Base-by-base conservation (phyloP, 2,888 invertebrate species). In the Sepioteuthis lessoniana region DNA sequence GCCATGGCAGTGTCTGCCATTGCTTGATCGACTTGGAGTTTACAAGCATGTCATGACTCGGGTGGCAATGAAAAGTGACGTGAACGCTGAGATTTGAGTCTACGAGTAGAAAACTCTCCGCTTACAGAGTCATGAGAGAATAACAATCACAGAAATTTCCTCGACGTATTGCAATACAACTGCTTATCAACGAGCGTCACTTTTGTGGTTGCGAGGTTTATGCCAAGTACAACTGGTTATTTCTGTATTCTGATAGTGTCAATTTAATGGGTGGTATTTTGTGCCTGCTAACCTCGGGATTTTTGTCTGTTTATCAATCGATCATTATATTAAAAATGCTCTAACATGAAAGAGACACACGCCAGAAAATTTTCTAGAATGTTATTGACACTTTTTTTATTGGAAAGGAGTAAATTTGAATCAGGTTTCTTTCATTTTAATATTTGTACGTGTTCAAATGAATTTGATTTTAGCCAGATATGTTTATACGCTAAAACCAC, bases 31-130 rank as follows among this genome's bases (percentile, higher is more conserved):
- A n/a, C 10, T 16, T 16, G 10, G 76, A 76, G 76, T 76, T 76
- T 76, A 55, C 76, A n/a, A n/a, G 76, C 76, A 76, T 76, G n/a
- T 76, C 76, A 76, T 76, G 76, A n/a, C 10, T 35, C n/a, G 16
- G n/a, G n/a, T n/a, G n/a, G n/a, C 76, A 76, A 76, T 76, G n/a
- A 76, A 76, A n/a, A 76, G n/a, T n/a, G 76, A 76, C 76, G n/a
- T n/a, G n/a, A 76, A n/a, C n/a, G 10, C 76, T 2, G n/a, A 2
- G 76, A 76, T 76, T n/a, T 35, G n/a, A 76, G 16, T 76, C 76
- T 16, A 35, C 13, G n/a, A n/a, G 76, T 76, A n/a, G n/a, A 35
- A n/a, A n/a, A 76, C 19, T 76, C 35, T 76, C n/a, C 76, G n/a
- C n/a, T 16, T 13, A 35, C 35, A 16, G 19, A 10, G 21, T 25